Evolutionary conservation across 1,140 invertebrate species (phyloP), one percentile per base, ranked within the genome.

Genomic region (Anagrus nilaparvatae): DNA sequence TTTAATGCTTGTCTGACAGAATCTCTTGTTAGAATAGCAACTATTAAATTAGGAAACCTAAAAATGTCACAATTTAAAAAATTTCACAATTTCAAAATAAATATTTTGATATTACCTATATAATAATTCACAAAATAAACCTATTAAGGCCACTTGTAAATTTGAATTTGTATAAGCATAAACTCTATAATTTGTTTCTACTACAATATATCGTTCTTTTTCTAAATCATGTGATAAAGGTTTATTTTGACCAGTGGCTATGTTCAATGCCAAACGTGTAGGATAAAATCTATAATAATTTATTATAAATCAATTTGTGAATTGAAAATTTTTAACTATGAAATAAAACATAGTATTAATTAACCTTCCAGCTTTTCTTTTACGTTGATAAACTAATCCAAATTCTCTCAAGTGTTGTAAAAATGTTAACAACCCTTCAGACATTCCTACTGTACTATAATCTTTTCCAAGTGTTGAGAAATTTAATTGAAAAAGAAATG

Each of bases 141-240:
- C 87, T 25, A 97, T 68, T 25, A 98, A 69, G 6, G 93, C 89
- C 7, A 95, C 84, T 72, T 97, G 89, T 27, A 97, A 74, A 57
- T 83, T 83, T 29, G 90, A 94, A 65, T 91, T 84, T 37, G 93
- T 96, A 59, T 98, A 98, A 9, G 93, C 94, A 65, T 97, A 97
- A 14, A 97, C 79, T 49, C 93, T 72, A 63, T 95, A 98, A 75
- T 98, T 98, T 16, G 94, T 98, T 74, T 98, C 94, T 12, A 97
- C 87, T 33, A 98, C 70, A 40, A 98, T 84, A 61, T 90, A 95
- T 14, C 93, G 92, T 49, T 78, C 74, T 44, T 70, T 70, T 21
- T 69, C 63, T 20, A 67, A 56, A 68, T 68, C 63, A 48, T 58
- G 56, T 19, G 64, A 55, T 38, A 67, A 50, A 38, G 65, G 69